Percentiles rank a stretch among this genome's conserved stretches.
Conservation (phyloP, 1,140 invertebrate species). For the Zaprionus nigranus region DNA sequence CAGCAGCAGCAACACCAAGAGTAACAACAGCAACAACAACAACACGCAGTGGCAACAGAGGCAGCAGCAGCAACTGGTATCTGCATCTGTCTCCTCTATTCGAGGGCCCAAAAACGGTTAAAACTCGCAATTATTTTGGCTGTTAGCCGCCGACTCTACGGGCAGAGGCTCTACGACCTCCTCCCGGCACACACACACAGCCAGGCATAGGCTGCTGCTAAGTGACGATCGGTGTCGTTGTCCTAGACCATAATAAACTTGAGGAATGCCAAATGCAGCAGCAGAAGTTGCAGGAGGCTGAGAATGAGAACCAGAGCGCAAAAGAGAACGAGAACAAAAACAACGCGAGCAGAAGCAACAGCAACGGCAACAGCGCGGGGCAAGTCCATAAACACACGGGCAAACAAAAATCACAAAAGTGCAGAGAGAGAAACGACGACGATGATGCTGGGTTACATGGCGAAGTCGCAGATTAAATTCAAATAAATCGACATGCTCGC, state of each 20-base stretch:
- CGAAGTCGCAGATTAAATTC: conserved; percentile 72
- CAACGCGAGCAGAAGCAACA: conserved; percentile 37
- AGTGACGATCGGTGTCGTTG: conserved; percentile 52
- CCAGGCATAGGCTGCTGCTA: background rate
- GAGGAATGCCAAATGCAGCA: conserved; percentile 42
- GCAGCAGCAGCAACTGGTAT: conserved; percentile 24
- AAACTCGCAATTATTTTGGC: conserved; percentile 50
- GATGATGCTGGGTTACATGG: conserved; percentile 1
- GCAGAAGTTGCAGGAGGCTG: conserved; percentile 8
- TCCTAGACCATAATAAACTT: conserved; percentile 71
- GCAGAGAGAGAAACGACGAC: conserved; percentile 1
- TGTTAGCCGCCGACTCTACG: conserved; percentile 4
- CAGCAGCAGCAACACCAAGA: conserved; percentile 10
- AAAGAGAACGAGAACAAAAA: conserved; percentile 31
- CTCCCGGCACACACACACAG: background rate
- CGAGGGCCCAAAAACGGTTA: conserved; percentile 40
- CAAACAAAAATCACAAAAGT: conserved; percentile 26
- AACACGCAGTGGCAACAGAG: background rate
- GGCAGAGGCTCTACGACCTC: background rate
- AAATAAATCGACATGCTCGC: conserved; percentile 82
- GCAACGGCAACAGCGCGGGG: background rate
- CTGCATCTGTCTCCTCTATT: conserved; percentile 36
- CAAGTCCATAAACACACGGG: conserved; percentile 42
- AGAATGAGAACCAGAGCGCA: conserved; percentile 46
- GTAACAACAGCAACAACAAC: background rate